Evolutionary conservation across 2,888 invertebrate species (phyloP), one percentile per base, ranked within the genome.

Genomic region (Argyresthia goedartella): DNA sequence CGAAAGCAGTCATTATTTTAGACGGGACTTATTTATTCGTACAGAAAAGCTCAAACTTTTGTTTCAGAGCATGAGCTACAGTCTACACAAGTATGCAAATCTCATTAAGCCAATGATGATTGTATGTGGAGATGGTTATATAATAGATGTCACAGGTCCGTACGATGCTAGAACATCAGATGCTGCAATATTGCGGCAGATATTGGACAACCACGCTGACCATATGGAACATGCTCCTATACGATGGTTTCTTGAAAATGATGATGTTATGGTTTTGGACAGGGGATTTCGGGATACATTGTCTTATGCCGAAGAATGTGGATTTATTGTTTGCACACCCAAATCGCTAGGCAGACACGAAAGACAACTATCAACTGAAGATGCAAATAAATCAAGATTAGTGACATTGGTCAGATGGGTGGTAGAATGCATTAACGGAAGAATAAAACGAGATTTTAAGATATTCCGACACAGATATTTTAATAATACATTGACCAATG

Each of bases 11-110:
- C 43, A 13, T 57, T 15, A 56, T 59, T 15, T 46, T 34, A 8
- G 57, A 58, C 46, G 58, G 55, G 8, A 55, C 55, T 34, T 60
- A 61, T 39, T 45, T 58, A 41, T 56, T 52, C 45, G 53, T 57
- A 9, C 54, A 58, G 50, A 57, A 59, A 50, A 55, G 53, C 15
- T 58, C 25, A 25, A 25, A 6, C 25, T 25, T 25, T 25, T 25
- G 25, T 25, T 25, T 25, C 25, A 25, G 57, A 56, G 51, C 42
- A 36, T 53, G 13, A 58, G 50, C 10, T 60, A 62, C 46, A 55
- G 53, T 39, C 33, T 52, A 4, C 15, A 49, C 14, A 41, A 49
- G 16, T 49, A 39, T 41, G 39, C 11, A 36, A 49, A 49, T 15
- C 36, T 47, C 10, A 13, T 47, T 11, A 47, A 47, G 34, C 47